phyloP scores from a whole-genome alignment of 2,797 vertebrate genomes.

The Mormyrops attenuatus region DNA sequence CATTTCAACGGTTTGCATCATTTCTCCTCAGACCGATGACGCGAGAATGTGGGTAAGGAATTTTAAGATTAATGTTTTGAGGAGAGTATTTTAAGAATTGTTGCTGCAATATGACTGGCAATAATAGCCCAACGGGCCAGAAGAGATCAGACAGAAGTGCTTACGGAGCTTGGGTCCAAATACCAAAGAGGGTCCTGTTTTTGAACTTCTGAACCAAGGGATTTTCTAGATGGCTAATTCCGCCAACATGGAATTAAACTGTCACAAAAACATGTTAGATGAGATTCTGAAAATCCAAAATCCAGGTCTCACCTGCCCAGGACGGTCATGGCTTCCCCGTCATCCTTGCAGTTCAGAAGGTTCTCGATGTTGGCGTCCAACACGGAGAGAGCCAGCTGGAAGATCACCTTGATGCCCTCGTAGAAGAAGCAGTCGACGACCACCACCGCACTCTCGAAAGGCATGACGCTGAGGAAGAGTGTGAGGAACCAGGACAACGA shows the following conservation, averaged over 20 bases:
- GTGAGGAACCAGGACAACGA: conserved; percentile 99
- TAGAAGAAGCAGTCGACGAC: conserved; percentile 99
- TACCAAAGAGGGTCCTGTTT: not conserved
- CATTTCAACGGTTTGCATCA: not conserved
- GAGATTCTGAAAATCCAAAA: not conserved
- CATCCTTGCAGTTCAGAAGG: conserved; percentile 88
- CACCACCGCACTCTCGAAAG: conserved; percentile 94
- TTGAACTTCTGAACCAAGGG: not conserved
- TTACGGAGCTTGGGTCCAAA: not conserved
- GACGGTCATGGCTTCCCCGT: conserved; percentile 97
- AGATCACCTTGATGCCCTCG: conserved; percentile 98
- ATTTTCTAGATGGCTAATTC: not conserved
- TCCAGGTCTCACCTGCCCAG: conserved; percentile 76
- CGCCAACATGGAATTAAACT: not conserved
- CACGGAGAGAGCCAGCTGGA: conserved; percentile 90
- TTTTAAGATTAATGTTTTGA: not conserved
- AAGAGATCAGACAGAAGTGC: not conserved
- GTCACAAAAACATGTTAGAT: not conserved
- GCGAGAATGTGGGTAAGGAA: not conserved
- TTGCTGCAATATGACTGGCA: not conserved
- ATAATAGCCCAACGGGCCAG: not conserved
- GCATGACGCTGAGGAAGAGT: conserved; percentile 95
- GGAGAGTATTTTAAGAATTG: not conserved
- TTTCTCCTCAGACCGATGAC: not conserved
- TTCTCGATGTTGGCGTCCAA: conserved; percentile 92